Evolutionary conservation across 2,113 vertebrate genomes (phyloP), one percentile per base, ranked within the genome.

Genomic region (Amphiprion ocellaris): DNA sequence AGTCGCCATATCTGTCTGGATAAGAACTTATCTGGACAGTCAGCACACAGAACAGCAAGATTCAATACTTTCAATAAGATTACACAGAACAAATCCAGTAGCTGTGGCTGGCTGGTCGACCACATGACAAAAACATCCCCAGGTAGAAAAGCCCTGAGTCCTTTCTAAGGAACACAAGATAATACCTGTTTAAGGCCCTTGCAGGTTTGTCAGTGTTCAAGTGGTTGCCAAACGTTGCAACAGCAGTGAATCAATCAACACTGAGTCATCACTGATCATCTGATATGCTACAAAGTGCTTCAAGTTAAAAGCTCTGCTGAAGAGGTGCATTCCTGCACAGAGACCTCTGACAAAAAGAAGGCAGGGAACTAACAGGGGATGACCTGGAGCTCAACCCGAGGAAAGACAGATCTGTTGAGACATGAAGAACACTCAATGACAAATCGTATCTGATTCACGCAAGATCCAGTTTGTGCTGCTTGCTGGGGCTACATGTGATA

Each of bases 301-400:
- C 24, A 15, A 41, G 44, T 69, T 12, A 56, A 26, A 28, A 4
- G 21, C 16, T 65, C 9, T 69, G 67, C 71, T 62, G n/a, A 41
- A 15, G 58, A 26, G 49, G 61, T 19, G 56, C 33, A 72, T 79
- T 85, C 58, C 67, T 17, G 4, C 19, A 50, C 6, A 50, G 49
- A 50, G 41, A 10, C 41, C 10, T 14, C 10, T 11, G 41, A 44
- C 10, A 44, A 44, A 44, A 44, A 44, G 12, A 44, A 2, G 12
- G 12, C 61, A 66, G 33, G 30, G 19, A 62, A 17, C 19, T 39
- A 24, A 7, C 59, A 24, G 26, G 8, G 19, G 11, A 52, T 24
- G 37, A 58, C 21, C 52, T 76, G 39, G 55, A 75, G 64, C 23
- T 10, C 14, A 21, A 21, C 49, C 16, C 3, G 21, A n/a, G 19